A percentile compares a stretch with the other conserved stretches of the same genome.
phyloP scores from a whole-genome alignment of 1,140 invertebrate species.

The Zaprionus inermis region DNA sequence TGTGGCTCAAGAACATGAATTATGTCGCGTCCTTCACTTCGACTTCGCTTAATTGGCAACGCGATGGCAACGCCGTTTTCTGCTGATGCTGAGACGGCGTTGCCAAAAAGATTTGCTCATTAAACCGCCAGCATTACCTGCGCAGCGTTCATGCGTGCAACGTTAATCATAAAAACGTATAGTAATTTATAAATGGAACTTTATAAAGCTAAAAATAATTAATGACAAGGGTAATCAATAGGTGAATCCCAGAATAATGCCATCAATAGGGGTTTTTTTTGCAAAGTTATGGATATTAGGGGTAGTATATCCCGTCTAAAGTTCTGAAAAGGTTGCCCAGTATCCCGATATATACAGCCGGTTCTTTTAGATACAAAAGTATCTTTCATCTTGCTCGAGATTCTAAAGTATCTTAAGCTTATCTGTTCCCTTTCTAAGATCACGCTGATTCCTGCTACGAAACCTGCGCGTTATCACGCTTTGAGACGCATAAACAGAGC shows the following conservation, averaged over 20 bases:
- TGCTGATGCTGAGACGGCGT: slow-evolving; percentile 49
- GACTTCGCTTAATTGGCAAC: slow-evolving; percentile 65
- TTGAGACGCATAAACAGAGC: slow-evolving; percentile 24
- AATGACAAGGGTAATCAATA: too few species aligned
- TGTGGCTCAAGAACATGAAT: slow-evolving; percentile 55
- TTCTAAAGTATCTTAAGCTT: too few species aligned
- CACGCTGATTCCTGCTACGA: not conserved
- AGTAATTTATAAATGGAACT: not conserved
- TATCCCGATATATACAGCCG: too few species aligned
- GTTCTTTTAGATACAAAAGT: not conserved
- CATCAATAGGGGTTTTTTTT: too few species aligned
- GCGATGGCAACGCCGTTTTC: slow-evolving; percentile 53
- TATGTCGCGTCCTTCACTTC: slow-evolving; percentile 40
- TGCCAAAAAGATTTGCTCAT: slow-evolving; percentile 75
- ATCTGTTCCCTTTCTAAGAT: not conserved
- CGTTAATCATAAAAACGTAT: not conserved
- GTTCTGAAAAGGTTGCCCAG: too few species aligned
- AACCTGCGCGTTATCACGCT: not conserved
- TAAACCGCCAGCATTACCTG: slow-evolving; percentile 54
- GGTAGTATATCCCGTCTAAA: too few species aligned
- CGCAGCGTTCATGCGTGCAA: slow-evolving; percentile 13
- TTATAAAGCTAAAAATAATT: too few species aligned
- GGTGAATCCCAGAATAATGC: too few species aligned
- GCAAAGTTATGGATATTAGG: too few species aligned
- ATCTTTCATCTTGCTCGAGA: too few species aligned